phyloP scores from a whole-genome alignment of 2,888 invertebrate species.

The Mythimna lalbum region DNA sequence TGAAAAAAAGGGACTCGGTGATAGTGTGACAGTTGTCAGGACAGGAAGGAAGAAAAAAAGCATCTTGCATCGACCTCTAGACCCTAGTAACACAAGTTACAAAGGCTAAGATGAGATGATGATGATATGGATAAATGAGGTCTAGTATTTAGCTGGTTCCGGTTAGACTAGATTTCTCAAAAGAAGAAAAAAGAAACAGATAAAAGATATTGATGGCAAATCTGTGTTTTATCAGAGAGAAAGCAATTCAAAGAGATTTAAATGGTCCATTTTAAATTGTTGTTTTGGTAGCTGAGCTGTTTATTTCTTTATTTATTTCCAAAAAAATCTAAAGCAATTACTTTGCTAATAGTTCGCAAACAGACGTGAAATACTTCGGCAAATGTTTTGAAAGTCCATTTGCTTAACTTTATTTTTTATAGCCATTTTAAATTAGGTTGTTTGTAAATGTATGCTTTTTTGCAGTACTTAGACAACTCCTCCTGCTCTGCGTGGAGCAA shows the following conservation, averaged over 20 bases:
- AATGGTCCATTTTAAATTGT: slow-evolving; percentile 1
- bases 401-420: slow-evolving; percentile 10
- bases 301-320: slow-evolving; percentile 12
- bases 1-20: too few relatives aligned
- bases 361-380: slow-evolving; percentile 8
- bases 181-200: not conserved
- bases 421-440: not conserved
- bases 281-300: not conserved
- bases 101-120: too few relatives aligned
- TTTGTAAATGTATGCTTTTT: not conserved
- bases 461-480: too few relatives aligned
- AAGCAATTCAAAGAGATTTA: not conserved
- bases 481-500: too few relatives aligned
- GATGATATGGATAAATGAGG: too few relatives aligned
- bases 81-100: too few relatives aligned
- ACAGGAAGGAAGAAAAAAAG: too few relatives aligned
- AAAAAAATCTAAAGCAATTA: slow-evolving; percentile 4
- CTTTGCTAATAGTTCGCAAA: slow-evolving; percentile 11
- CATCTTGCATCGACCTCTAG: too few relatives aligned
- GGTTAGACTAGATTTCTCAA: not conserved
- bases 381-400: slow-evolving; percentile 31
- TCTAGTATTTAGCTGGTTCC: too few relatives aligned
- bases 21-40: too few relatives aligned
- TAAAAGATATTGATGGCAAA: not conserved
- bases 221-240: not conserved